phyloP scores from a whole-genome alignment of 1,140 invertebrate species.

The Pantala flavescens region DNA sequence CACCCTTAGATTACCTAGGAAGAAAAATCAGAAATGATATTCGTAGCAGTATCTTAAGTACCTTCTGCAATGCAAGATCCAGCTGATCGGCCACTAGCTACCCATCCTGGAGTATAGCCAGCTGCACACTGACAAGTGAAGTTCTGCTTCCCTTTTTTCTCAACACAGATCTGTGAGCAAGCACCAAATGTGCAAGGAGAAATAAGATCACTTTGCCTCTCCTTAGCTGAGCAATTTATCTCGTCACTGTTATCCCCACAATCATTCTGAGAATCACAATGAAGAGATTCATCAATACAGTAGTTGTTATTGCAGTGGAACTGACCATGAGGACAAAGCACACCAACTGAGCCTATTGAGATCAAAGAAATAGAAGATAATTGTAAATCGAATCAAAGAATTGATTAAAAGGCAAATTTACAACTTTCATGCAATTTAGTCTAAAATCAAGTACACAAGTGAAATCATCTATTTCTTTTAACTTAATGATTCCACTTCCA shows the following conservation, averaged over 20 bases:
- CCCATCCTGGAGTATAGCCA: conserved; percentile 41
- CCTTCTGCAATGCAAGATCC: conserved; percentile 35
- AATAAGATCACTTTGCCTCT: conserved; percentile 19
- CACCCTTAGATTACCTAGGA: no score
- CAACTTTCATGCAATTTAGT: no score
- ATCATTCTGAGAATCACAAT: conserved; percentile 44
- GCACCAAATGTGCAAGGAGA: conserved; percentile 49
- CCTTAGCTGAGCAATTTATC: conserved; percentile 32
- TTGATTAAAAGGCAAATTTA: no score
- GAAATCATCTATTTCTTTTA: no score
- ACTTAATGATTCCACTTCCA: no score
- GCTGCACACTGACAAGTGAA: conserved; percentile 53
- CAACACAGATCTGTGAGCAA: conserved; percentile 65
- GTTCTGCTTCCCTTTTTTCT: conserved; percentile 46
- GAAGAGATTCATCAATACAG: conserved; percentile 43
- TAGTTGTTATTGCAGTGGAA: conserved; percentile 56
- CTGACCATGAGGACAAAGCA: conserved; percentile 31
- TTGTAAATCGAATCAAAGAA: no score
- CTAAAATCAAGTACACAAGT: no score
- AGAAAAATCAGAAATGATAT: no score
- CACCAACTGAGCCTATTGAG: neutral
- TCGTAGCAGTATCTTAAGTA: no score
- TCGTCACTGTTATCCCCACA: conserved; percentile 58
- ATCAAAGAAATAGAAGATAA: neutral
- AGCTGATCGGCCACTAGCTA: conserved; percentile 23